phyloP scores from a whole-genome alignment of 2,113 vertebrate genomes.

The rat (Rattus norvegicus) region GRCr8 NC_086036.1:3019501-3020000 shows the following conservation, averaged over 20 bases:
- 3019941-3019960: background rate
- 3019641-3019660: background rate
- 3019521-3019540: conserved; percentile 1
- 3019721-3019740: background rate
- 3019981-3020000: conserved; percentile 82
- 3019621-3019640: conserved; percentile 12
- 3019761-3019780: background rate
- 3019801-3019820: background rate
- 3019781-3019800: background rate
- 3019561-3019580: background rate
- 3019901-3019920: no score
- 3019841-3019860: background rate
- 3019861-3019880: no score
- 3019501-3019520: background rate
- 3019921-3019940: background rate
- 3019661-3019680: conserved; percentile 11
- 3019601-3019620: conserved; percentile 2
- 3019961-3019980: conserved; percentile 27
- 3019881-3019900: background rate
- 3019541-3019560: background rate
- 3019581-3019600: conserved; percentile 35
- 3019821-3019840: background rate
- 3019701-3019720: background rate
- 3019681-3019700: background rate
- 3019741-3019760: background rate